Conservation (phyloP, 2,113 vertebrate genomes). For the Cervus canadensis region DNA sequence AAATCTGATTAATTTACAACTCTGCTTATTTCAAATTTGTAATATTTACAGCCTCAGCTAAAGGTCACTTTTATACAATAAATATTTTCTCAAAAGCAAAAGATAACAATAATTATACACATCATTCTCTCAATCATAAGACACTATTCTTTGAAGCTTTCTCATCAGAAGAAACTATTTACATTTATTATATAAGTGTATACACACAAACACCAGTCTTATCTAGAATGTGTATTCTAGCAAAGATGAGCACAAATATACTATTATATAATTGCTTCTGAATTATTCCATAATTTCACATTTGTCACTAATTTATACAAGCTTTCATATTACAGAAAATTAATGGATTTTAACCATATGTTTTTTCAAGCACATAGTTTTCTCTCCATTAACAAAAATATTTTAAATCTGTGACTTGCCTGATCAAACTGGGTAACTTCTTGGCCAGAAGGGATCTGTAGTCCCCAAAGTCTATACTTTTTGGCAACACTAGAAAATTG, state of each 20-base stretch:
- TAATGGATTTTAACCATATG: constrained; percentile 27
- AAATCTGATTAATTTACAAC: constrained; percentile 3
- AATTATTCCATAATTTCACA: constrained; percentile 8
- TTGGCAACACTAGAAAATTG: constrained; percentile 76
- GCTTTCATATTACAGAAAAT: constrained; percentile 27
- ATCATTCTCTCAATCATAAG: neutral
- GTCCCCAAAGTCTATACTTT: constrained; percentile 83
- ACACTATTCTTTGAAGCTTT: neutral
- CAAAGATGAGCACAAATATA: constrained; percentile 13
- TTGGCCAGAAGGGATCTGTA: constrained; percentile 75
- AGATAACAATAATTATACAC: neutral
- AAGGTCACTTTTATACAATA: constrained; percentile 14
- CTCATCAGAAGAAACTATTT: constrained; percentile 1
- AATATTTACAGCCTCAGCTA: neutral
- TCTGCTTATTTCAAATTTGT: constrained; percentile 21
- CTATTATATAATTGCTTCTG: neutral
- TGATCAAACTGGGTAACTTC: constrained; percentile 78
- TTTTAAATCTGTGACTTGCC: constrained; percentile 71
- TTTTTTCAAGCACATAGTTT: constrained; percentile 6
- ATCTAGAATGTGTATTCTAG: neutral
- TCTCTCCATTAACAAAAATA: neutral
- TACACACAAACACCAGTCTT: neutral
- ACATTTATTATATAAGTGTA: neutral
- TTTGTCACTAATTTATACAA: constrained; percentile 38
- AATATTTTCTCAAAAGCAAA: neutral